Evolutionary conservation across 2,113 vertebrate species (phyloP).

Genomic region (Lanius ludovicianus): DNA sequence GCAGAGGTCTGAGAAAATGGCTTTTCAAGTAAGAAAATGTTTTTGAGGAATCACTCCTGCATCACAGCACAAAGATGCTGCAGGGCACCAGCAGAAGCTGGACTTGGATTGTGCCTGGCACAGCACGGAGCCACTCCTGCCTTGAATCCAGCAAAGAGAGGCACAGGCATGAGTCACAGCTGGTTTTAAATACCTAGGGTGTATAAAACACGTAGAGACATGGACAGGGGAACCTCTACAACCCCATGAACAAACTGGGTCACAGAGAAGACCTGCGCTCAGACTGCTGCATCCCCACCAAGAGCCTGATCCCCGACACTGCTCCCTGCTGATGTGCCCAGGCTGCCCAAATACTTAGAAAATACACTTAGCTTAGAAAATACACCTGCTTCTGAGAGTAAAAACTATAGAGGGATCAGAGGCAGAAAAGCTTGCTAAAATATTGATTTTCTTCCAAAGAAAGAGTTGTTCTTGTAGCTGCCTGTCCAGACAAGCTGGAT

Average conservation of each 20-base stretch:
- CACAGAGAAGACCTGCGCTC: background rate
- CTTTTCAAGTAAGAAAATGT: background rate
- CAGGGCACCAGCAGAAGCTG: background rate
- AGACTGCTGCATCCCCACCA: background rate
- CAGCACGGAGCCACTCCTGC: rapidly evolving
- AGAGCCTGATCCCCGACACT: background rate
- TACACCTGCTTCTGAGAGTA: background rate
- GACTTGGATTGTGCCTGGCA: background rate
- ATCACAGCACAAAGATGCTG: rapidly evolving
- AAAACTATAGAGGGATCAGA: background rate
- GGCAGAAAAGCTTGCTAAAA: background rate
- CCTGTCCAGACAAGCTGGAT: background rate
- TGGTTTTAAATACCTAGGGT: background rate
- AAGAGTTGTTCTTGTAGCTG: background rate
- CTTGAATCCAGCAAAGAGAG: background rate
- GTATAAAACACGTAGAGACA: background rate
- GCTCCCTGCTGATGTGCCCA: background rate
- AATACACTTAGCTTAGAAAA: background rate
- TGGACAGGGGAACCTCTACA: rapidly evolving
- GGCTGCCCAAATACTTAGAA: background rate
- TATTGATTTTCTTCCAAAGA: background rate
- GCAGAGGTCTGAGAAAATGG: background rate
- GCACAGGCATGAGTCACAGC: background rate
- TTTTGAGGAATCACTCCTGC: background rate
- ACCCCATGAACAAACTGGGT: background rate